Base-by-base conservation (phyloP, 2,888 invertebrate genomes). In the Icerya purchasi region DNA sequence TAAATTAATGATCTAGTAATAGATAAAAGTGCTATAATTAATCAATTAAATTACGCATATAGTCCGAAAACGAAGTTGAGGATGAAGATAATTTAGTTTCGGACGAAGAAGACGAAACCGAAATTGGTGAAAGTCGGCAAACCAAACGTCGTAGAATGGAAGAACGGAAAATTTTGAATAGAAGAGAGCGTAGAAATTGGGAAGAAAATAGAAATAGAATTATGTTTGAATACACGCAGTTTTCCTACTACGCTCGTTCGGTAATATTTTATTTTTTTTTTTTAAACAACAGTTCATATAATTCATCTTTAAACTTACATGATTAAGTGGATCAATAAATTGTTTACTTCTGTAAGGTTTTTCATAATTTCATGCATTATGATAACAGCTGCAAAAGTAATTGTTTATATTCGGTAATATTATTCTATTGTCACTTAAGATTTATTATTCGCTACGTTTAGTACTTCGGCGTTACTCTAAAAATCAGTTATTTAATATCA, bases 161-260 rank as follows among this genome's bases (percentile, higher is more conserved):
- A 19, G 79, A 80, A 69, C 80, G 80, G 56, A 74, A 74, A 59
- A 75, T 82, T 59, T 71, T 81, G 66, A 79, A 78, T 65, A 72
- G 83, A 61, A 75, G 83, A 60, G 82, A 84, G 68, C 75, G 78
- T 62, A 77, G 87, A 62, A 75, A 80, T 21, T 96, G 94, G 94
- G 83, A 86, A 68, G 83, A 86, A 66, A 82, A 82, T 56, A 76
- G 92, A 58, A 80, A 84, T 68, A 82, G 83, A 58, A 76, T 90
- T 57, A 77, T 94, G 74, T 91, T 91, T 70, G 86, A 93, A 66
- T 96, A 96, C 70, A 82, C 83, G 57, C 89, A 94, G 71, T 92
- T 87, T 70, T 86, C 86, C 57, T 90, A 85, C 69, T 90, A 86
- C 69, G 84, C 87, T 1, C 82, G 83, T 69, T 81, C 84, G 18